Base-by-base conservation (phyloP, 2,888 invertebrate species). In the Drepanosiphum platanoidis region DNA sequence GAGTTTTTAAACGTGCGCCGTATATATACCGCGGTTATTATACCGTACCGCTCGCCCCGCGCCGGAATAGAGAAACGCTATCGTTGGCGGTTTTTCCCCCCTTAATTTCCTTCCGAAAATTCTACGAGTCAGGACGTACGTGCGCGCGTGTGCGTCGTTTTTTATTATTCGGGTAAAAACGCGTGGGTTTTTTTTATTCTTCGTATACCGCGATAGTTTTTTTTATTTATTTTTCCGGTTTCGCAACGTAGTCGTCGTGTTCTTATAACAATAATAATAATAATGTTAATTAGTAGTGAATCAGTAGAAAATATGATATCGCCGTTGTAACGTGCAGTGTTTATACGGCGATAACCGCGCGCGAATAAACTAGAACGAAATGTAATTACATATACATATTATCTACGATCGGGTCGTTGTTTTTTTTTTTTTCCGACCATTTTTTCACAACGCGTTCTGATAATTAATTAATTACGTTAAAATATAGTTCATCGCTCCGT, bases 201-300 rank as follows among this genome's bases (percentile, higher is more conserved):
- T 7, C 39, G 52, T 42, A 9, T 52, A 52, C n/a, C n/a, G 22
- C 5, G 52, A 52, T 22, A 52, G 22, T 72, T n/a, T n/a, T 46
- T 46, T 72, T 46, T n/a, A n/a, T n/a, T n/a, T n/a, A n/a, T n/a
- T n/a, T 72, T 22, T 15, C 30, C 72, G 42, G 46, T 72, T 72
- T 72, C 42, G 42, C 30, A 72, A 72, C 46, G 30, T 52, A n/a
- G n/a, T n/a, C 42, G 42, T 42, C 42, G 42, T 42, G 11, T 42
- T 9, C 5, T 42, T 9, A 42, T 42, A 42, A 42, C 11, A 42
- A 42, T 42, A 42, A 42, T 42, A 22, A 61, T 27, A 27, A 58
- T 22, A 27, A 61, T 27, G n/a, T n/a, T 27, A 61, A 61, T 61
- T 61, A 61, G n/a, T 9, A 27, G 22, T n/a, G 61, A n/a, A 61